Evolutionary conservation across 2,797 vertebrate genomes (phyloP), one percentile per base, ranked within the genome.

Genomic region (Buceros bicornis): DNA sequence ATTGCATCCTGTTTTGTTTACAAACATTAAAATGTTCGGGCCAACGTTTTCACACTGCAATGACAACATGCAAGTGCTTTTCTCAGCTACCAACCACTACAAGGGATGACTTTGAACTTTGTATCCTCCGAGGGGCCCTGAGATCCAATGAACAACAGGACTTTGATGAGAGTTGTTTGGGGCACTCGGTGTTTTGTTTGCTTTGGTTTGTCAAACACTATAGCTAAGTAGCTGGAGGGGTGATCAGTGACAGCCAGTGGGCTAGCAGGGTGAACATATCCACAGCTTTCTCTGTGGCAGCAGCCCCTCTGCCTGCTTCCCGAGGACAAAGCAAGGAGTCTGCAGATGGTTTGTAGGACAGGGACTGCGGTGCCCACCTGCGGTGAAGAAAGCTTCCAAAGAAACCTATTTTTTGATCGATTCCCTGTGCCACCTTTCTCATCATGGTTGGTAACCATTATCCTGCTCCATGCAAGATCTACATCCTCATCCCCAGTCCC

Each of bases 1-100:
- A 89, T 76, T 91, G 57, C 42, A 74, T 88, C 62, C 72, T 84
- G 71, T 56, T 62, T 9, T 16, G 35, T 91, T 97, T 92, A 83
- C 72, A 92, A 87, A 88, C 48, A 61, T 28, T 29, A 64, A 71
- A 88, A 51, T 6, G 16, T 54, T 61, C 79, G 60, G 77, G 58
- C 22, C 51, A 20, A 19, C 22, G 26, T 81, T 97, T 95, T 83
- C 78, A 77, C 20, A 13, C 56, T 13, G 21, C n/a, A 84, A 65
- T 16, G 45, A 33, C 67, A 87, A 83, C 33, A 5, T 4, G 6
- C 11, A 33, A 71, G 47, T 24, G 73, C 73, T 67, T 66, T 26
- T 37, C 57, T 81, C 48, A 66, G 61, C 71, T 67, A 80, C 43
- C 60, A 73, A 45, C 57, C 78, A 7, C 61, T 74, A 42, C 72